These are phyloP conservation scores for Brachyptera risi DNA, from an alignment of 2,888 invertebrate species.

Conservation along the genomic window DNA sequence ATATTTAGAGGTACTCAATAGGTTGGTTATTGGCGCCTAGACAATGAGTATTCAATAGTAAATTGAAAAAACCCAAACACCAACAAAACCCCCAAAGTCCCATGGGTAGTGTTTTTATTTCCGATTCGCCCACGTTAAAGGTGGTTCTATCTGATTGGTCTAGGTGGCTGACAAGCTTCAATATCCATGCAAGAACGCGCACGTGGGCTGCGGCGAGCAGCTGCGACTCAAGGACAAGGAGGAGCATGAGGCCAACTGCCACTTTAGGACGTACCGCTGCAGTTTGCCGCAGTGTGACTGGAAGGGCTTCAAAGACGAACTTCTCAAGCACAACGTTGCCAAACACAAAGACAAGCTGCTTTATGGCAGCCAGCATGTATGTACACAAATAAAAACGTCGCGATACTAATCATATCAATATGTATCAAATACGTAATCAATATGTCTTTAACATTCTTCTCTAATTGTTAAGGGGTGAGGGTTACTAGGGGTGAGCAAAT, in stretches of 20 bases:
- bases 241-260: constrained; percentile 50
- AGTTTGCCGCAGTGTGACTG: constrained; percentile 45
- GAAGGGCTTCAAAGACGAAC: constrained; percentile 22
- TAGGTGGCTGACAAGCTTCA: constrained; percentile 52
- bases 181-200: constrained; percentile 51
- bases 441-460: too few species aligned
- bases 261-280: constrained; percentile 49
- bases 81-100: too few species aligned
- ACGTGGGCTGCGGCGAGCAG: constrained; percentile 47
- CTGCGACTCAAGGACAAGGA: constrained; percentile 47
- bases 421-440: too few species aligned
- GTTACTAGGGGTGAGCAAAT: too few species aligned
- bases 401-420: too few species aligned
- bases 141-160: too few species aligned
- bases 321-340: constrained; percentile 17
- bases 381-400: neutral
- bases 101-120: too few species aligned
- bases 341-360: constrained; percentile 19
- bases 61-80: neutral
- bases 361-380: constrained; percentile 20
- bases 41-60: too few species aligned
- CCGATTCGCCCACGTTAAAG: too few species aligned
- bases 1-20: too few species aligned
- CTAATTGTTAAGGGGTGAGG: too few species aligned
- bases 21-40: too few species aligned